Evolutionary conservation across 2,888 invertebrate species (phyloP).

Genomic region (Teinopalpus imperialis): DNA sequence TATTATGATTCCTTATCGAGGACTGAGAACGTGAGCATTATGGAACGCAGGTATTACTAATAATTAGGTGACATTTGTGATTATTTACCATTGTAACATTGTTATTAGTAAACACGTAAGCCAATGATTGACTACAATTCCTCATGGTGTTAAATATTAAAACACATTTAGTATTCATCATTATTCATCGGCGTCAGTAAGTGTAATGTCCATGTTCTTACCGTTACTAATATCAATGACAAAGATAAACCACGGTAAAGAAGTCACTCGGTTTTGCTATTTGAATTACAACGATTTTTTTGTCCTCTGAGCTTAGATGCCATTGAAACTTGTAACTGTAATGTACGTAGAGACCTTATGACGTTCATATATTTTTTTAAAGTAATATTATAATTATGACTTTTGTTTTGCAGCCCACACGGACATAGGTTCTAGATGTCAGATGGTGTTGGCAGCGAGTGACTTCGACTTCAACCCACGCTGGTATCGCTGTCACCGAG

Average conservation of each 20-base stretch:
- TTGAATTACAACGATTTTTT: constrained; percentile 24
- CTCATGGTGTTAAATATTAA: no score
- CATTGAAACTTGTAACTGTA: constrained; percentile 43
- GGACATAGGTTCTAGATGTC: constrained; percentile 47
- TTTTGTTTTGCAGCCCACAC: constrained; percentile 56
- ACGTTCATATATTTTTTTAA: constrained; percentile 49
- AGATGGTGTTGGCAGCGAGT: constrained; percentile 47
- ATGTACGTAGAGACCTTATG: constrained; percentile 37
- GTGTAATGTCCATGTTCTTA: constrained; percentile 5
- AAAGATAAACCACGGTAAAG: constrained; percentile 14
- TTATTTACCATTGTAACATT: no score
- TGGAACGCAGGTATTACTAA: no score
- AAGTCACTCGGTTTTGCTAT: constrained; percentile 3
- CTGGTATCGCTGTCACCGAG: constrained; percentile 48
- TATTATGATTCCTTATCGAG: no score
- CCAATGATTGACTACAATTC: no score
- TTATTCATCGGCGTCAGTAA: no score
- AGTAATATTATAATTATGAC: constrained; percentile 54
- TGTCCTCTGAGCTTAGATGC: constrained; percentile 5
- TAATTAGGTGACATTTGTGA: no score
- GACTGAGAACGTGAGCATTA: no score
- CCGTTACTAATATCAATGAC: constrained; percentile 13
- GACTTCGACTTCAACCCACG: constrained; percentile 56
- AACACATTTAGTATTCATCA: no score
- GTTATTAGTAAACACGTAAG: no score